phyloP scores from a whole-genome alignment of 2,888 invertebrate genomes.

The Deilephila elpenor region DNA sequence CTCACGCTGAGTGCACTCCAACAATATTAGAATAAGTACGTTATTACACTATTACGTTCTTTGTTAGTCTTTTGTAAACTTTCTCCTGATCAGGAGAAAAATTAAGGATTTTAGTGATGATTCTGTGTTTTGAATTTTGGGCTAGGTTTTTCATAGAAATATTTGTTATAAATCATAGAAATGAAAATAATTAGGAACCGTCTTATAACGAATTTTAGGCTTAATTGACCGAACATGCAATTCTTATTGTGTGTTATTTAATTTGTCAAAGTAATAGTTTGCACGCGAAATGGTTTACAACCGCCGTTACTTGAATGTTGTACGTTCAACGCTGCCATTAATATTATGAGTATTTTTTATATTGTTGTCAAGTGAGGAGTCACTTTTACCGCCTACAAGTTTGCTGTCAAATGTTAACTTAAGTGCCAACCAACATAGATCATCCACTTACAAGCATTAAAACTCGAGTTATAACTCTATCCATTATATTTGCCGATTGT shows the following conservation, averaged over 20 bases:
- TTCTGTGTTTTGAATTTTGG: neutral
- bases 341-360: no score
- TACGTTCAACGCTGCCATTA: no score
- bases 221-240: no score
- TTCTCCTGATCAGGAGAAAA: neutral
- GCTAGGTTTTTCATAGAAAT: no score
- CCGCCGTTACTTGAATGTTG: no score
- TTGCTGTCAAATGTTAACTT: neutral
- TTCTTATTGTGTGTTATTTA: no score
- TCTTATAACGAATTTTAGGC: no score
- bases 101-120: neutral
- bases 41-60: neutral
- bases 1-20: constrained; percentile 5
- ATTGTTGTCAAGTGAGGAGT: neutral
- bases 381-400: neutral
- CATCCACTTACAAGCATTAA: neutral
- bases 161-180: no score
- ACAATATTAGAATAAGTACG: constrained; percentile 6
- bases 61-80: neutral
- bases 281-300: no score
- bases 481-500: neutral
- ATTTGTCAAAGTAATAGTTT: no score
- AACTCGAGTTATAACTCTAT: neutral
- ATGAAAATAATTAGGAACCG: no score
- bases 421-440: neutral